Conservation (phyloP, 2,888 invertebrate genomes). For the Dynastes maya region DNA sequence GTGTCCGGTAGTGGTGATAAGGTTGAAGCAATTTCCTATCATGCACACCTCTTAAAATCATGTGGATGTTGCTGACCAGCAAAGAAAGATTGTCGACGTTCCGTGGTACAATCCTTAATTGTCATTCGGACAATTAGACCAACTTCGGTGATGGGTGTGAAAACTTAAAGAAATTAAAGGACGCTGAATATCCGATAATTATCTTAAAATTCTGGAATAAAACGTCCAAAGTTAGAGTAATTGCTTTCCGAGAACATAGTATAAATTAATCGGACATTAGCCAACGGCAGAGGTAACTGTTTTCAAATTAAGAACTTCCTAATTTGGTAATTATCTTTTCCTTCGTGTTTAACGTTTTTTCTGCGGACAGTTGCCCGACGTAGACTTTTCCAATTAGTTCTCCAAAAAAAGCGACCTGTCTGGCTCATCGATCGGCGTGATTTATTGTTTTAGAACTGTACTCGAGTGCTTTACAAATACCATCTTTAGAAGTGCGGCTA, state of each 20-base stretch:
- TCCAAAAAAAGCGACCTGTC: conserved; percentile 12
- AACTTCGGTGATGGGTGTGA: too few species aligned
- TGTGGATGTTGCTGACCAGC: too few species aligned
- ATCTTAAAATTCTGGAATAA: too few species aligned
- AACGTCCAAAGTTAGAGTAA: not conserved
- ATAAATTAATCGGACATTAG: conserved; percentile 8
- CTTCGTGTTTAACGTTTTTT: conserved; percentile 15
- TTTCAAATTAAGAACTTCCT: conserved; percentile 35
- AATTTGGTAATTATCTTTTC: conserved; percentile 33
- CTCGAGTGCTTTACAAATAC: not conserved
- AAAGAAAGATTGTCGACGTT: too few species aligned
- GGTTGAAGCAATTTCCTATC: too few species aligned
- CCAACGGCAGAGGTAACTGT: not conserved
- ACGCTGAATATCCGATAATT: too few species aligned
- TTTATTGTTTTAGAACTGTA: conserved; percentile 25
- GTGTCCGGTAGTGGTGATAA: too few species aligned
- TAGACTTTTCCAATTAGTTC: conserved; percentile 38
- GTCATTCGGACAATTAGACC: too few species aligned
- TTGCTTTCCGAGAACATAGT: not conserved
- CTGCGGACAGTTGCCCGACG: conserved; percentile 8
- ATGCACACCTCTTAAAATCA: too few species aligned
- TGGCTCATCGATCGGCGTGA: conserved; percentile 21
- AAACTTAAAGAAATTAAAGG: too few species aligned
- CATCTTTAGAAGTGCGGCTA: not conserved
- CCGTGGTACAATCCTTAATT: too few species aligned